phyloP scores from a whole-genome alignment of 2,888 invertebrate genomes.

The Pycnomerus fuliginosus region DNA sequence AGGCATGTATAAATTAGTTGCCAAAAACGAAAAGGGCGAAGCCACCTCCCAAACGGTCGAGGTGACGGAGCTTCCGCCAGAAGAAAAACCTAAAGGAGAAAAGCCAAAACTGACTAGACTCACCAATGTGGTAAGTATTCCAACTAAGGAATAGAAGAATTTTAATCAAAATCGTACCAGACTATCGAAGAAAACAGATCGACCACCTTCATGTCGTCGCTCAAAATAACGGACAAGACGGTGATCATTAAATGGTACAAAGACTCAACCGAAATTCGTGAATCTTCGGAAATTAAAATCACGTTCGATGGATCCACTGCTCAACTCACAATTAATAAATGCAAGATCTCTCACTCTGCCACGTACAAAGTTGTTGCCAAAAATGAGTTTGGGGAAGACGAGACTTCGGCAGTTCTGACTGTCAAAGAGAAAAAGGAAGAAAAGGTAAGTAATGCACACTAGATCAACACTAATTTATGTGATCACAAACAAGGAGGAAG shows the following conservation, averaged over 20 bases:
- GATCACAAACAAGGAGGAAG: constrained; percentile 44
- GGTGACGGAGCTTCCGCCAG: constrained; percentile 78
- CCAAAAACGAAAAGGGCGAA: constrained; percentile 91
- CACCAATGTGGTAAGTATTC: constrained; percentile 67
- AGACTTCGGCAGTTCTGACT: constrained; percentile 81
- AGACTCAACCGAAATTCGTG: constrained; percentile 73
- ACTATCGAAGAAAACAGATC: constrained; percentile 71
- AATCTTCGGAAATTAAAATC: constrained; percentile 74
- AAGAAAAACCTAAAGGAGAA: constrained; percentile 71
- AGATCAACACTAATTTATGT: constrained; percentile 14
- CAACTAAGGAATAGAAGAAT: not conserved
- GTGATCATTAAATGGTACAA: constrained; percentile 85
- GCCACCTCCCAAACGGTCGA: constrained; percentile 86
- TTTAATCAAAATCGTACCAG: constrained; percentile 43
- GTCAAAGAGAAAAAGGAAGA: constrained; percentile 61
- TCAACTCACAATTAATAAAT: constrained; percentile 73
- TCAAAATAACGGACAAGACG: constrained; percentile 75
- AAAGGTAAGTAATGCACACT: constrained; percentile 30
- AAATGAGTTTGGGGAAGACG: constrained; percentile 90
- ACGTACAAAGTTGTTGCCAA: constrained; percentile 82
- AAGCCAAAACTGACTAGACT: constrained; percentile 80
- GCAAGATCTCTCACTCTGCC: constrained; percentile 72
- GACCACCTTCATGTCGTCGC: constrained; percentile 73
- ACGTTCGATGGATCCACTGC: constrained; percentile 83
- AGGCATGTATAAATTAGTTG: constrained; percentile 86